Base-by-base conservation (phyloP, 2,797 vertebrate genomes). In the Sebastes cheni region DNA sequence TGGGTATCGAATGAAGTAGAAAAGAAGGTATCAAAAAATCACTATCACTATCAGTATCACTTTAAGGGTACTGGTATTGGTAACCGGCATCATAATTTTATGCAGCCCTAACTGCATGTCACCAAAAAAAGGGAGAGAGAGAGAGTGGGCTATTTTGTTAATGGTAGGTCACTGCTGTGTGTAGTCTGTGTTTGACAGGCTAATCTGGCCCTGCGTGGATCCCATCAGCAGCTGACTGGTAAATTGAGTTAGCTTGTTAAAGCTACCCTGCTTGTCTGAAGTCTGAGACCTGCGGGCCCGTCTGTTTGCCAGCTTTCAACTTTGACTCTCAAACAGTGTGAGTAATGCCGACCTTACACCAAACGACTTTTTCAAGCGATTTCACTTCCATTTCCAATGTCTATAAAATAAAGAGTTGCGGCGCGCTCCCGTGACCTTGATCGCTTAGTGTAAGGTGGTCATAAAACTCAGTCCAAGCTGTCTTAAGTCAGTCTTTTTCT, bases 221-320 rank as follows among this genome's bases (percentile, higher is more conserved):
- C 91, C 90, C 78, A 91, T 94, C 82, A 93, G 90, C 86, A 90
- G 88, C 86, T 87, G 88, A 92, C 91, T 88, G 82, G 52, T 88
- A 85, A 93, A 95, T 94, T 88, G 68, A 93, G 86, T 94, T 94
- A 93, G 56, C 89, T 87, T 89, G 86, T 93, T 90, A 93, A 92
- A 88, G 77, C 86, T 81, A n/a, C 77, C 76, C 87, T 80, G 79
- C 79, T 76, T 23, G 65, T 86, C 76, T 84, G 67, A 89, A 80
- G 80, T 75, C 67, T 79, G 70, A 83, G 64, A 82, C 58, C 68
- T 54, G 81, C n/a, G 42, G 58, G 25, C 62, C 25, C 12, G 16
- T 65, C 72, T 64, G 22, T 58, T 72, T 13, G 74, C 42, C 69
- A 65, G 73, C 52, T 78, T 79, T 70, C 29, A 74, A 25, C 59